phyloP scores from a whole-genome alignment of 2,113 vertebrate species.

The Lamprologus sp. region DNA sequence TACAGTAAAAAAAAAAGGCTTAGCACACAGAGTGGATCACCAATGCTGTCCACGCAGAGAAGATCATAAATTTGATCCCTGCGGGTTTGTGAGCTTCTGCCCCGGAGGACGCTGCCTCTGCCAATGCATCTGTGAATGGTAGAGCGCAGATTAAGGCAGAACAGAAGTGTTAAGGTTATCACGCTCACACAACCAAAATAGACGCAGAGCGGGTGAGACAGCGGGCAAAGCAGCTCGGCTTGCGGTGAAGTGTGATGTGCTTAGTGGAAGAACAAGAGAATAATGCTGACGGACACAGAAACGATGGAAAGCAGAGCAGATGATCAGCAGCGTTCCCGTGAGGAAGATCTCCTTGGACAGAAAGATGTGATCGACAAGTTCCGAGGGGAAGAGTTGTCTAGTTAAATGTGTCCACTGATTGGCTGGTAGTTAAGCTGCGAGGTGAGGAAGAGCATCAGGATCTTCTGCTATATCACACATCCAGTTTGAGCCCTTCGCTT shows the following conservation, averaged over 20 bases:
- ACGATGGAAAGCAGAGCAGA: background rate
- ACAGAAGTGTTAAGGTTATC: constrained; percentile 73
- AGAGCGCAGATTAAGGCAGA: constrained; percentile 65
- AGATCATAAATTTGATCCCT: background rate
- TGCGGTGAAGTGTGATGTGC: constrained; percentile 37
- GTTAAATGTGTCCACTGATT: background rate
- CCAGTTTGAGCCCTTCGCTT: background rate
- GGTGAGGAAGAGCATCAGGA: background rate
- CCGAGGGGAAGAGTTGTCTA: background rate
- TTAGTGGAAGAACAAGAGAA: constrained; percentile 24
- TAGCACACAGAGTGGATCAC: background rate
- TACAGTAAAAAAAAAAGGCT: background rate
- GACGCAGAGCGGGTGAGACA: constrained; percentile 57
- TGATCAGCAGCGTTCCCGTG: background rate
- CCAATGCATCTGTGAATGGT: constrained; percentile 38
- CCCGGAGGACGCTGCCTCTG: constrained; percentile 16
- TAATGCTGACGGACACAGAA: constrained; percentile 38
- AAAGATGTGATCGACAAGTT: background rate
- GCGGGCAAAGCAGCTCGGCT: constrained; percentile 44
- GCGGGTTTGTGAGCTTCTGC: background rate
- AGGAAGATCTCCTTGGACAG: background rate
- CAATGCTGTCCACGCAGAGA: background rate
- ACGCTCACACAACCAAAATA: constrained; percentile 70
- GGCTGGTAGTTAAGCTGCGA: background rate
- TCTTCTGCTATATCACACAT: background rate